phyloP scores from a whole-genome alignment of 2,888 invertebrate species.

The Drosophila glabriapex region DNA sequence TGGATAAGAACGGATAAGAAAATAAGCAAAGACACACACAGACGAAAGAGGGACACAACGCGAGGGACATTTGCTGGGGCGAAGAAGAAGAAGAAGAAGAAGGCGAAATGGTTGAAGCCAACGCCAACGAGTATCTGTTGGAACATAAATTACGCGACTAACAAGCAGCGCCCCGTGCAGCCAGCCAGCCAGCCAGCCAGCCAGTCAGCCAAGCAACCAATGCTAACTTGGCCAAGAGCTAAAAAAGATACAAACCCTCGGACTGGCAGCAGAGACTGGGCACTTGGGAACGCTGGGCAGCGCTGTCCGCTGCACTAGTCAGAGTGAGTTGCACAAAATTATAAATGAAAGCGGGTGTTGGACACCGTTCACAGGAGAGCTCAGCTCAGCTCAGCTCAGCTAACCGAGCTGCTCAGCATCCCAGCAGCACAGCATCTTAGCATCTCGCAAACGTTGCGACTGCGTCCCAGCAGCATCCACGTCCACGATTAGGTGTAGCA shows the following conservation, averaged over 20 bases:
- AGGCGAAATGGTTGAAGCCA: constrained; percentile 58
- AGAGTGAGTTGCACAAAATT: constrained; percentile 80
- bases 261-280: constrained; percentile 19
- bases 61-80: constrained; percentile 7
- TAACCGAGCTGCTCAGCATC: neutral
- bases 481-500: constrained; percentile 79
- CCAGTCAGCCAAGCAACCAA: constrained; percentile 35
- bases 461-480: constrained; percentile 41
- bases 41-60: constrained; percentile 38
- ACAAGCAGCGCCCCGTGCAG: constrained; percentile 80
- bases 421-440: constrained; percentile 3
- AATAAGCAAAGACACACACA: constrained; percentile 76
- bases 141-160: constrained; percentile 84
- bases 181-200: constrained; percentile 30
- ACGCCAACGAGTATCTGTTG: constrained; percentile 84
- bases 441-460: constrained; percentile 6
- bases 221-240: constrained; percentile 64
- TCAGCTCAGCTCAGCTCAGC: constrained; percentile 3
- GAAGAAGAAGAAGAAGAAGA: constrained; percentile 1
- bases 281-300: constrained; percentile 64
- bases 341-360: constrained; percentile 81
- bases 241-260: constrained; percentile 68
- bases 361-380: constrained; percentile 58
- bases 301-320: constrained; percentile 28
- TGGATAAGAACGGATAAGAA: constrained; percentile 81